Base-by-base conservation (phyloP, 2,888 invertebrate species). In the Andrena camellia region DNA sequence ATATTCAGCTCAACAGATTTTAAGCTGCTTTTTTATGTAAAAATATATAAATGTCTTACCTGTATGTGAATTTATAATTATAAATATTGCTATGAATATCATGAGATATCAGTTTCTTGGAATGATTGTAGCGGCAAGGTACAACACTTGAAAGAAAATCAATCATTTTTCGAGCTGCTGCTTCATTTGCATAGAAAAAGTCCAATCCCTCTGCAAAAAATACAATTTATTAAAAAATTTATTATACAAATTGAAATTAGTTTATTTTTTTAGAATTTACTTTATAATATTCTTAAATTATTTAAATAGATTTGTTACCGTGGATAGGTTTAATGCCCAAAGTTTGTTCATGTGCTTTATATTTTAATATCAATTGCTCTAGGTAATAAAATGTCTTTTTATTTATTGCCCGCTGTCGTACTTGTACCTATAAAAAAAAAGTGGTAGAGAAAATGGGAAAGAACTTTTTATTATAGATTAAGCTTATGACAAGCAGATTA, bases 301-400 rank as follows among this genome's bases (percentile, higher is more conserved):
- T 54, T 62, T 17, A 20, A 77, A 67, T 50, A 33, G 20, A 90
- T 85, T 92, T 3, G 35, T 81, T 74, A 81, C 97, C 97, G 94
- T 96, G 96, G 86, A 96, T 96, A 52, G 97, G 96, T 94, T 98
- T 98, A 74, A 99, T 98, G n/a, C 97, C 98, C 76, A 98, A 95
- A 0, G 98, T 97, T 91, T 97, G 97, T 88, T 97, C 97, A 94
- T 99, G 99, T 0, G 98, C 99, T 90, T 97, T 98, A 92, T 99
- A 98, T 93, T 99, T 99, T 87, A 99, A 94, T 91, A 99, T 98
- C 84, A 99, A 94, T 94, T 99, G 99, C 93, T 99, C 99, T 91
- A 99, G 95, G 93, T 99, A 99, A 94, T 97, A 99, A 92, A 99
- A 97, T 0, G 99, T 99, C 94, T 99, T 99, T 93, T 99, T 98